Evolutionary conservation across 1,140 invertebrate species (phyloP).

Genomic region (Battus philenor): DNA sequence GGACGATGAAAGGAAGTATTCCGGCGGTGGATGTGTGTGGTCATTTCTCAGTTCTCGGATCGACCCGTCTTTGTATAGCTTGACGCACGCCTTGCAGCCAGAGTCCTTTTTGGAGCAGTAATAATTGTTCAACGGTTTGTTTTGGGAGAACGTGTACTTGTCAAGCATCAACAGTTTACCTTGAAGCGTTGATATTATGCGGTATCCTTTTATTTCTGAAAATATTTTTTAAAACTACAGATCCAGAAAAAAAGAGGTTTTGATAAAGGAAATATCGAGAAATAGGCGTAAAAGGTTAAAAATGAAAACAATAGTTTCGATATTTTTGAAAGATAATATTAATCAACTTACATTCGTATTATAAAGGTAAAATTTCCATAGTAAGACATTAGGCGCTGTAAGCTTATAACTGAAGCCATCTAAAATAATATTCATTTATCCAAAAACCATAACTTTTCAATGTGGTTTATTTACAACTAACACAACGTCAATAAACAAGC

Average conservation of each 20-base stretch:
- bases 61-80: conserved; percentile 14
- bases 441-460: too few species aligned
- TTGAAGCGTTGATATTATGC: too few species aligned
- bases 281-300: not conserved
- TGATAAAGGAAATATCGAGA: too few species aligned
- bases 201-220: not conserved
- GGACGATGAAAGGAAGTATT: conserved; percentile 14
- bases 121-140: conserved; percentile 18
- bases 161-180: conserved; percentile 28
- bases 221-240: too few species aligned
- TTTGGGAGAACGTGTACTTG: conserved; percentile 32
- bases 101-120: conserved; percentile 32
- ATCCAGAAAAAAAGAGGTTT: too few species aligned
- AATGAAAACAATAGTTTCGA: too few species aligned
- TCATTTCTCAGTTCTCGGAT: conserved; percentile 3
- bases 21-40: conserved; percentile 21
- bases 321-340: conserved; percentile 1
- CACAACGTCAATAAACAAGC: too few species aligned
- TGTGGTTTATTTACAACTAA: too few species aligned
- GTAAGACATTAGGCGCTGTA: too few species aligned
- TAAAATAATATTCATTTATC: too few species aligned
- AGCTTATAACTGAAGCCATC: too few species aligned
- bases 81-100: conserved; percentile 25
- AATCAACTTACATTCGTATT: not conserved
- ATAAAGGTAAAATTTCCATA: too few species aligned